Conservation (phyloP, 1,140 invertebrate species). For the Drosophila lini region DNA sequence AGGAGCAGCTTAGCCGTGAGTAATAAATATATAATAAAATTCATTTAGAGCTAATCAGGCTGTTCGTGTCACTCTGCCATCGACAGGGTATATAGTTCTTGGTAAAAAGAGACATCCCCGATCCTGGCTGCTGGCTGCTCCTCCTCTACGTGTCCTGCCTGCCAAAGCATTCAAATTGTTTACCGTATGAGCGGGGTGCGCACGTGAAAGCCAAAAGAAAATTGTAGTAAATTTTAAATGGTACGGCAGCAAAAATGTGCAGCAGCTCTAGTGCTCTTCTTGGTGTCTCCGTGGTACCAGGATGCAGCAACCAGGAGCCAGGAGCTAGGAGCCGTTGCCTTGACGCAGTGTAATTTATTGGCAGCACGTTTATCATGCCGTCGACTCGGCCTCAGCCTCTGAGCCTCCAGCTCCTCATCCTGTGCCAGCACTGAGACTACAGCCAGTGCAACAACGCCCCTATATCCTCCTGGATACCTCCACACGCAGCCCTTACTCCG, state of each 20-base stretch:
- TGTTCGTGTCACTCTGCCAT: slow-evolving; percentile 42
- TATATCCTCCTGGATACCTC: background rate
- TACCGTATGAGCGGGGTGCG: slow-evolving; percentile 74
- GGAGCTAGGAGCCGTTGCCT: slow-evolving; percentile 50
- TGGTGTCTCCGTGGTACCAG: slow-evolving; percentile 1
- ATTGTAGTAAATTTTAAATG: slow-evolving; percentile 83
- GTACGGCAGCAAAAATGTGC: slow-evolving; percentile 79
- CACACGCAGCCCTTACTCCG: slow-evolving; percentile 8
- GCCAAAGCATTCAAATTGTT: slow-evolving; percentile 81
- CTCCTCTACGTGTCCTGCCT: slow-evolving; percentile 71
- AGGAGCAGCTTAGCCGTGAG: background rate
- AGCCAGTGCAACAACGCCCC: slow-evolving; percentile 16
- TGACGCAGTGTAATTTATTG: slow-evolving; percentile 83
- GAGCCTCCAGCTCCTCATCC: slow-evolving; percentile 6
- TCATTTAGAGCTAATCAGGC: background rate
- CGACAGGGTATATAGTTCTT: slow-evolving; percentile 24
- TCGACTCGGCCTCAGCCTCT: slow-evolving; percentile 53
- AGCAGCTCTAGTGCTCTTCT: slow-evolving; percentile 32
- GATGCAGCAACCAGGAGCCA: slow-evolving; percentile 19
- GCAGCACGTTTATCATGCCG: slow-evolving; percentile 82
- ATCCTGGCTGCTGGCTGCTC: slow-evolving; percentile 31
- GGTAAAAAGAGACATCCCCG: slow-evolving; percentile 36
- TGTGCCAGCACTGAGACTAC: slow-evolving; percentile 10
- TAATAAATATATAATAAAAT: background rate
- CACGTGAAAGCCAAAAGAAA: slow-evolving; percentile 80